Conservation (phyloP, 2,888 invertebrate genomes). For the Chrysopilus asiliformis region DNA sequence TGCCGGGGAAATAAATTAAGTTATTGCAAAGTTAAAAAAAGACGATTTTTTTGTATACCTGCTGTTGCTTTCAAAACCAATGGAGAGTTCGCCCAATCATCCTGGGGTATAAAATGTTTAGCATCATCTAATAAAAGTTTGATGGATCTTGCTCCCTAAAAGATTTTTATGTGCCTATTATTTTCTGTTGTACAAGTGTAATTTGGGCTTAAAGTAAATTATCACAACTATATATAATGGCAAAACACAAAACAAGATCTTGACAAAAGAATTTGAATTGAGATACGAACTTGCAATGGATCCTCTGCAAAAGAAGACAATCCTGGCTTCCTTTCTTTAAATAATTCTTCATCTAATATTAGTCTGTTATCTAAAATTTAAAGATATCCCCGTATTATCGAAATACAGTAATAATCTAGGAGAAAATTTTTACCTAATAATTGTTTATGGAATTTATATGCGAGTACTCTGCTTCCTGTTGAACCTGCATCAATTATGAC, state of each 20-base stretch:
- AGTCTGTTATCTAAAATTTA: constrained; percentile 43
- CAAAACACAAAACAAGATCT: too few species aligned
- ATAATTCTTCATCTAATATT: constrained; percentile 69
- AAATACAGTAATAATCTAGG: not conserved
- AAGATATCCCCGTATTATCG: not conserved
- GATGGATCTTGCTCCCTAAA: constrained; percentile 60
- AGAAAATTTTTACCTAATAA: constrained; percentile 43
- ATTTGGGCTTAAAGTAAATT: too few species aligned
- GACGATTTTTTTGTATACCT: constrained; percentile 37
- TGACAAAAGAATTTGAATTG: too few species aligned
- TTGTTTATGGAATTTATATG: constrained; percentile 71
- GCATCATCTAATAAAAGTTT: constrained; percentile 61
- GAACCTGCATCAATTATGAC: constrained; percentile 91
- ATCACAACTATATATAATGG: too few species aligned
- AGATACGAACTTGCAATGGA: constrained; percentile 63
- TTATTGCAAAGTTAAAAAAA: constrained; percentile 22
- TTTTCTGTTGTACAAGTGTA: too few species aligned
- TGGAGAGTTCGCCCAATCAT: constrained; percentile 63
- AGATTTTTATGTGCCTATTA: not conserved
- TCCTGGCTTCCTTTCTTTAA: constrained; percentile 77
- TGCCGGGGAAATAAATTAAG: constrained; percentile 1
- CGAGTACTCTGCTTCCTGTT: constrained; percentile 75
- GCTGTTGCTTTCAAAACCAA: constrained; percentile 87
- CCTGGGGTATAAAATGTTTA: constrained; percentile 59
- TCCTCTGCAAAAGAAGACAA: constrained; percentile 75